These are phyloP conservation scores for Erpornis zantholeuca DNA, from an alignment of 2,113 vertebrate genomes.

Conservation along the genomic window DNA sequence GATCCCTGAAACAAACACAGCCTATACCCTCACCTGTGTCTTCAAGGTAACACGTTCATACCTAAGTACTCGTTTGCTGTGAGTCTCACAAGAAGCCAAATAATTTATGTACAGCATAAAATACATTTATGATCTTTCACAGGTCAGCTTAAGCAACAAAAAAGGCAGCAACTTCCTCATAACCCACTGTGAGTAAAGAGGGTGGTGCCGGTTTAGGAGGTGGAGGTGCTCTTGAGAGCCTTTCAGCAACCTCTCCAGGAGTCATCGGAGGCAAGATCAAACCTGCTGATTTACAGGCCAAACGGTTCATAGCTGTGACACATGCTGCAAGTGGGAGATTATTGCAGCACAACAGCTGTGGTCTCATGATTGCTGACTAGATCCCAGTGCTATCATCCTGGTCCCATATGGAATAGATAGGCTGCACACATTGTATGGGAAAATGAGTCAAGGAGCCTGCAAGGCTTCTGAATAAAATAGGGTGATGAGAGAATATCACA, in stretches of 20 bases:
- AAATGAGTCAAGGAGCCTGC: background rate
- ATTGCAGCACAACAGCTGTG: background rate
- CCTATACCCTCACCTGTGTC: background rate
- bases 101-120: background rate
- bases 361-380: background rate
- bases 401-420: background rate
- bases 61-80: background rate
- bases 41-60: background rate
- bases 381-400: background rate
- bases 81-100: background rate
- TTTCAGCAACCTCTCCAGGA: constrained; percentile 51
- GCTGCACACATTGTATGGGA: background rate
- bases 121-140: background rate
- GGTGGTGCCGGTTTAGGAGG: constrained; percentile 27
- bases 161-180: constrained; percentile 43
- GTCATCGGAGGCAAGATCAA: constrained; percentile 59
- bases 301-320: constrained; percentile 30
- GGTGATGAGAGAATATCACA: background rate
- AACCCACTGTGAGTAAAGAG: constrained; percentile 28
- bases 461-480: background rate
- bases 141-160: constrained; percentile 1
- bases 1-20: background rate
- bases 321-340: background rate
- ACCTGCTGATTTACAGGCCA: constrained; percentile 58
- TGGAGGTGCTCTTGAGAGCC: constrained; percentile 3